Conservation (phyloP, 1,140 invertebrate genomes). For the Dendroctonus valens region DNA sequence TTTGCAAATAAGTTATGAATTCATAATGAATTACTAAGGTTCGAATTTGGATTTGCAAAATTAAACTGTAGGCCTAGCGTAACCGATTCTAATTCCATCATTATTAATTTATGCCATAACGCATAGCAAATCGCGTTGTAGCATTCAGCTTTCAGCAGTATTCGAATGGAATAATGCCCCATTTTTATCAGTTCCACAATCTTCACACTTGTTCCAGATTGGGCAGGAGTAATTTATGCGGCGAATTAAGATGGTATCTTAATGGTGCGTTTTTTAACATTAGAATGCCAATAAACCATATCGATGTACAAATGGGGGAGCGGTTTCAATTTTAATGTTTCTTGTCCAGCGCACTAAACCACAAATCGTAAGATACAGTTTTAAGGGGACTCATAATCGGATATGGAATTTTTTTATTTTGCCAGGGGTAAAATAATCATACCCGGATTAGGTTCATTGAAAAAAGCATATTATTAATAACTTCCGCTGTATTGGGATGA, state of each 20-base stretch:
- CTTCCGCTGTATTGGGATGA: neutral
- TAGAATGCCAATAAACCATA: conserved; percentile 11
- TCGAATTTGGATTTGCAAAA: no score
- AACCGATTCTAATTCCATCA: no score
- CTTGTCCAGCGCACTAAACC: conserved; percentile 26
- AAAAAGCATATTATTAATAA: conserved; percentile 14
- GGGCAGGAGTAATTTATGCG: no score
- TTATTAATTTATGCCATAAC: no score
- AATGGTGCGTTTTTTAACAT: conserved; percentile 15
- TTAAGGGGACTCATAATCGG: conserved; percentile 18
- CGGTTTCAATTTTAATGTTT: conserved; percentile 21
- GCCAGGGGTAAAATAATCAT: conserved; percentile 6
- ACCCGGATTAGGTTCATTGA: conserved; percentile 10
- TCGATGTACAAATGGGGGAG: conserved; percentile 19
- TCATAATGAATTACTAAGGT: no score
- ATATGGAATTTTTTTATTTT: conserved; percentile 19
- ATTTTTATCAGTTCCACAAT: no score
- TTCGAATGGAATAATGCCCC: no score
- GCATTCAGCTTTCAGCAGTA: no score
- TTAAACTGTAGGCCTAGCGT: no score
- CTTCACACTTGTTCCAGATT: no score
- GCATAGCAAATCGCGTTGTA: no score
- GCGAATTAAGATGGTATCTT: conserved; percentile 12
- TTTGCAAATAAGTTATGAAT: no score
- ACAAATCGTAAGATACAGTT: conserved; percentile 27